Evolutionary conservation across 2,888 invertebrate genomes (phyloP).

Genomic region (Calliopum simillimum): DNA sequence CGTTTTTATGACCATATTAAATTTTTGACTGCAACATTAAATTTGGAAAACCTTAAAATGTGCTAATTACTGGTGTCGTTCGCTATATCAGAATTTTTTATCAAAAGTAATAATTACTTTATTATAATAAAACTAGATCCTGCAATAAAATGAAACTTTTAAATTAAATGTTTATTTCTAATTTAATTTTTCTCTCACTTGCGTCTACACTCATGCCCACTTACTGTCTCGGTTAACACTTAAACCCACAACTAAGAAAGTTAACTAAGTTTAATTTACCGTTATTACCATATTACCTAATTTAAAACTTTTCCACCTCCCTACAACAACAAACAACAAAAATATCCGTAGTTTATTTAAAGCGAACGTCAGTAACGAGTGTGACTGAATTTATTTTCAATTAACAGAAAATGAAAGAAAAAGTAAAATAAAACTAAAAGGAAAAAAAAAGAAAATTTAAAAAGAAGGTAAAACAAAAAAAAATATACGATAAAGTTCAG

Average conservation of each 20-base stretch:
- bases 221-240: not conserved
- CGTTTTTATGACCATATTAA: too few species aligned
- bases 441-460: too few species aligned
- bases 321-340: not conserved
- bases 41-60: too few species aligned
- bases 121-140: too few species aligned
- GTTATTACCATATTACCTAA: conserved; percentile 24
- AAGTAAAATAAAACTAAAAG: too few species aligned
- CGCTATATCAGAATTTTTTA: too few species aligned
- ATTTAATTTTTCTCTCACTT: not conserved
- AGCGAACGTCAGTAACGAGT: conserved; percentile 14
- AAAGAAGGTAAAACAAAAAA: too few species aligned
- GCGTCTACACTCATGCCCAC: not conserved
- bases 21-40: too few species aligned
- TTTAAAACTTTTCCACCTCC: conserved; percentile 5
- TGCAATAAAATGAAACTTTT: too few species aligned
- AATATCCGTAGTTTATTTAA: not conserved
- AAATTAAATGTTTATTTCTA: too few species aligned
- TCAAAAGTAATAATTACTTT: too few species aligned
- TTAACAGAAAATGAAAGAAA: not conserved
- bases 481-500: not conserved
- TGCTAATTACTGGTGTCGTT: too few species aligned
- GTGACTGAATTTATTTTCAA: conserved; percentile 12
- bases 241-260: not conserved
- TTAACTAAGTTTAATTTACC: conserved; percentile 4